Percentiles rank a stretch among this genome's conserved stretches.
These are phyloP conservation scores for Chrysemys picta DNA, from an alignment of 2,113 vertebrate species.

Conservation along the genomic window DNA sequence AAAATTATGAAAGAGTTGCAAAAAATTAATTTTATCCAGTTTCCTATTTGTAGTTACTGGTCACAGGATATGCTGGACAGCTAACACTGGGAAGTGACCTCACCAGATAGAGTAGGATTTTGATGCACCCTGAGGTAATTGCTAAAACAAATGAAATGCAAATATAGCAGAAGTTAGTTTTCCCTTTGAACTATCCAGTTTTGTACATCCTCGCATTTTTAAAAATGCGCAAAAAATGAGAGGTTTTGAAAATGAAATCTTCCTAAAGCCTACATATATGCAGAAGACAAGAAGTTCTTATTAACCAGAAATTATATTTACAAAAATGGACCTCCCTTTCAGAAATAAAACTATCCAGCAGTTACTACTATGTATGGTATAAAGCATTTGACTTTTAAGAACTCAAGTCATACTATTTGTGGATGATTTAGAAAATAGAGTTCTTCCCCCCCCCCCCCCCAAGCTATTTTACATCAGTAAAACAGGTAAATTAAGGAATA, in stretches of 20 bases:
- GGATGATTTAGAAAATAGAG: too few species aligned
- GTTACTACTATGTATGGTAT: too few species aligned
- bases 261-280: too few species aligned
- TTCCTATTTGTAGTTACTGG: neutral
- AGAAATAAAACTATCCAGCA: too few species aligned
- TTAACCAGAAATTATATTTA: too few species aligned
- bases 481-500: too few species aligned
- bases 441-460: too few species aligned
- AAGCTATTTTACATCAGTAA: too few species aligned
- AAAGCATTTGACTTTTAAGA: too few species aligned
- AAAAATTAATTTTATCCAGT: neutral
- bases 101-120: neutral
- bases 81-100: neutral
- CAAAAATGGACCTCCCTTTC: too few species aligned
- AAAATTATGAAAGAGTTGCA: neutral
- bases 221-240: neutral
- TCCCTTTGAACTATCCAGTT: neutral
- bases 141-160: neutral
- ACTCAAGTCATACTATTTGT: too few species aligned
- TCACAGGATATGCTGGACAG: fast-evolving
- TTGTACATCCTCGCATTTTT: neutral
- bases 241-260: neutral
- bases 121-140: fast-evolving
- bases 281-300: too few species aligned
- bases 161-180: neutral